A percentile compares a stretch with the other conserved stretches of the same genome.
Conservation (phyloP, 2,113 vertebrate species). For the Carassius auratus region DNA sequence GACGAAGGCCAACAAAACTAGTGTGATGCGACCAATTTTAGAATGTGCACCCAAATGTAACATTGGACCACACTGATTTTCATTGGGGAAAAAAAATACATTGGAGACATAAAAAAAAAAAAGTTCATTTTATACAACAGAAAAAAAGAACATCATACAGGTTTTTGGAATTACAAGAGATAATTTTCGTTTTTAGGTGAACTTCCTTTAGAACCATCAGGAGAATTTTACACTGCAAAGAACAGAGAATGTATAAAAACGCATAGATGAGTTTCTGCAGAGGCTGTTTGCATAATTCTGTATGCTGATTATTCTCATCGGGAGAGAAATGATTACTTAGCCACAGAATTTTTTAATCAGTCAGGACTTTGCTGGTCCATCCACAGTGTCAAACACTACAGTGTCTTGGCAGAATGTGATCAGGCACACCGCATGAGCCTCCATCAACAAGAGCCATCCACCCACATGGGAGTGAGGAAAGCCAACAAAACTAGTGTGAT, state of each 20-base stretch:
- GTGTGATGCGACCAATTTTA: neutral
- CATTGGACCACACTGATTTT: neutral
- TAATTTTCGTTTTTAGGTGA: neutral
- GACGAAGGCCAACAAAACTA: neutral
- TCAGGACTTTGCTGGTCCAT: conserved; percentile 61
- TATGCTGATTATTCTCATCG: conserved; percentile 51
- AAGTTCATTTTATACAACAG: too few relatives aligned
- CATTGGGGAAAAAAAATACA: neutral
- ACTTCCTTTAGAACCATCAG: neutral
- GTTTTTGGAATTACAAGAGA: neutral
- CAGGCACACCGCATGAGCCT: conserved; percentile 41
- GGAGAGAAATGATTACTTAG: conserved; percentile 58
- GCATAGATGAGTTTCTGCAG: conserved; percentile 28
- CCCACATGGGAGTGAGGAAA: neutral
- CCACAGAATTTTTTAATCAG: conserved; percentile 63
- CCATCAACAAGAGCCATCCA: conserved; percentile 36
- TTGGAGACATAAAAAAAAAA: too few relatives aligned
- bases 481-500: conserved; percentile 1
- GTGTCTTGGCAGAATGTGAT: conserved; percentile 59
- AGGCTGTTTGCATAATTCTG: conserved; percentile 21
- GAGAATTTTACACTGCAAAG: neutral
- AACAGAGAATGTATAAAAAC: neutral
- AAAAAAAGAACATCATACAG: too few relatives aligned
- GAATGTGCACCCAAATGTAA: neutral
- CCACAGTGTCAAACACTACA: conserved; percentile 64